These are phyloP conservation scores for Ctenopoma kingsleyae DNA, from an alignment of 2,797 vertebrate species.

Conservation along the genomic window DNA sequence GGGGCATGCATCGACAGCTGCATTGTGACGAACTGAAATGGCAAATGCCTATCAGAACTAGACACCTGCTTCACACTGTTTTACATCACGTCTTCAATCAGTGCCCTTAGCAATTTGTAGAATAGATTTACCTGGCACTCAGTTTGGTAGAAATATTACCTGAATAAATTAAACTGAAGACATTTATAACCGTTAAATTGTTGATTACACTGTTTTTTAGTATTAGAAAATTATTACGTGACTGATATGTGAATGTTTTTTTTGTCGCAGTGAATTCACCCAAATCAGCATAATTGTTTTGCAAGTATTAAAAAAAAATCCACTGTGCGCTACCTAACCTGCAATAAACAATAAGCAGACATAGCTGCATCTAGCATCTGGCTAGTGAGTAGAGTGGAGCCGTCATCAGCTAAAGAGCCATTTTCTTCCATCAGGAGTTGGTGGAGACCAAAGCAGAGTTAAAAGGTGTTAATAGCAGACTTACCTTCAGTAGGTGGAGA, in stretches of 20 bases:
- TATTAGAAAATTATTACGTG: neutral
- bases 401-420: too few species aligned
- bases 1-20: constrained; percentile 26
- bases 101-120: constrained; percentile 7
- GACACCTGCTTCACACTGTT: constrained; percentile 33
- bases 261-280: neutral
- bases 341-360: neutral
- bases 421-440: too few species aligned
- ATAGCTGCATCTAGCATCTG: neutral
- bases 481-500: neutral
- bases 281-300: neutral
- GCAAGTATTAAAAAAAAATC: too few species aligned
- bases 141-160: constrained; percentile 7
- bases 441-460: neutral
- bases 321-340: too few species aligned
- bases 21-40: constrained; percentile 31
- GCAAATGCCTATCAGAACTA: constrained; percentile 40
- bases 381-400: neutral
- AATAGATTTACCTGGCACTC: neutral
- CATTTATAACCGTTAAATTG: neutral
- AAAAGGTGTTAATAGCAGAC: neutral
- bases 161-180: neutral
- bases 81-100: constrained; percentile 16
- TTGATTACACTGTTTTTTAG: neutral
- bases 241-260: too few species aligned